Base-by-base conservation (phyloP, 2,888 invertebrate genomes). In the Mythimna albipuncta region DNA sequence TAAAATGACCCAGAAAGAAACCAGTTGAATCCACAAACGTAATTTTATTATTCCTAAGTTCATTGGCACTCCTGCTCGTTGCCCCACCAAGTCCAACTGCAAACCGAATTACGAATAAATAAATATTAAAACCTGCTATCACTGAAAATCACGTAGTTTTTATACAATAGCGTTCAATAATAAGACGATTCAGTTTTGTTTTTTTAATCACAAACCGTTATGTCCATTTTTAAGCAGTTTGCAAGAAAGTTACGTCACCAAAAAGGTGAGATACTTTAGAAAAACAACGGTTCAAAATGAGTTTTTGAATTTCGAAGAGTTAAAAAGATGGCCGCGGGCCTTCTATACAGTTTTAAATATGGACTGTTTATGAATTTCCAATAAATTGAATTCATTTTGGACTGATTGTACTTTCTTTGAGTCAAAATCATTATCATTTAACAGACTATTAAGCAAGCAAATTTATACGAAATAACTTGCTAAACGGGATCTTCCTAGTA, bases 81-180 rank as follows among this genome's bases (percentile, higher is more conserved):
- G 52, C 10, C 10, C 38, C 7, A 55, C 65, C 44, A 32, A 41
- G 77, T 52, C 41, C 55, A 32, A 55, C 52, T 26, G 47, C 64
- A 69, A 62, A 68, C 16, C 44, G 32, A 41, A 69, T 58, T 62
- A 57, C 9, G 65, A 85, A 75, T 79, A 69, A 52, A 63, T 67
- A 47, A 72, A 83, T 79, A 72, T 35, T n/a, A 63, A 41, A 41
- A 41, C 26, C 21, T 47, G 63, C 52, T 38, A 69, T 55, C 11
- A 44, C 16, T 19, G 47, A 74, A 68, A 75, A 59, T 85, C 69
- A 72, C 64, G 69, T 83, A 50, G 19, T 71, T 26, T 44, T 61
- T 64, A 61, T 35, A 59, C 52, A 77, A 64, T 59, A 32, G 38
- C 26, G 26, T 52, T 19, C 11, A 54, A 52, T 58, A 67, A 57